Conservation (phyloP, 2,797 vertebrate genomes). For the Sebastolobus alascanus region DNA sequence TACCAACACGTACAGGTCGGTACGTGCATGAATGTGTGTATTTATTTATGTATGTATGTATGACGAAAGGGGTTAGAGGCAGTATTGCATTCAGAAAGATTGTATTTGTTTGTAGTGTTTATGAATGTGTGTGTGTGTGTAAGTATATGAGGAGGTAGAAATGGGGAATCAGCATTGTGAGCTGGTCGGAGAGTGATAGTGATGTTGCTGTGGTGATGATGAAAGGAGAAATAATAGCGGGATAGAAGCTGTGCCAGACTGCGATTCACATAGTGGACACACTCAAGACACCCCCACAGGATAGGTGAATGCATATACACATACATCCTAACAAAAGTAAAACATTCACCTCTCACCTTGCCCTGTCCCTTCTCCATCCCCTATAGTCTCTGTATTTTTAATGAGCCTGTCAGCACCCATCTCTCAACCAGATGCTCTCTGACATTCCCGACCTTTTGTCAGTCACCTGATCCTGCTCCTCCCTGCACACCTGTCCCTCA, state of each 20-base stretch:
- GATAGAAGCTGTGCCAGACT: slow-evolving; percentile 57
- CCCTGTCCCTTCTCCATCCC: neutral
- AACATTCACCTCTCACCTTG: neutral
- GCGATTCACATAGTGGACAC: slow-evolving; percentile 70
- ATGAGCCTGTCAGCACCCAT: neutral
- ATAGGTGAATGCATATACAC: slow-evolving; percentile 56
- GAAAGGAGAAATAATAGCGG: slow-evolving; percentile 74
- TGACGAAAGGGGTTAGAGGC: neutral
- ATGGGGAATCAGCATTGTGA: slow-evolving; percentile 79
- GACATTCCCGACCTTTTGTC: neutral
- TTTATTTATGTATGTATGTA: neutral
- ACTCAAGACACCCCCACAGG: slow-evolving; percentile 69
- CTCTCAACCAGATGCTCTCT: neutral
- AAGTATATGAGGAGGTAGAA: slow-evolving; percentile 61
- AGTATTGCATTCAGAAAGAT: neutral
- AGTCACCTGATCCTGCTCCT: slow-evolving; percentile 3
- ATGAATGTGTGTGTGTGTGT: slow-evolving; percentile 18
- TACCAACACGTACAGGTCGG: slow-evolving; percentile 73
- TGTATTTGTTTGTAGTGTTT: slow-evolving; percentile 55
- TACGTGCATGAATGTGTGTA: slow-evolving; percentile 25
- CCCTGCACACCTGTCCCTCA: neutral
- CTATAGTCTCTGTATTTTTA: neutral
- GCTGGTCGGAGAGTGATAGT: slow-evolving; percentile 78
- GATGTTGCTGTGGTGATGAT: slow-evolving; percentile 80
- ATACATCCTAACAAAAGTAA: neutral